Evolutionary conservation across 2,797 vertebrate genomes (phyloP), one percentile per base, ranked within the genome.

Genomic region (Notamacropus eugenii): DNA sequence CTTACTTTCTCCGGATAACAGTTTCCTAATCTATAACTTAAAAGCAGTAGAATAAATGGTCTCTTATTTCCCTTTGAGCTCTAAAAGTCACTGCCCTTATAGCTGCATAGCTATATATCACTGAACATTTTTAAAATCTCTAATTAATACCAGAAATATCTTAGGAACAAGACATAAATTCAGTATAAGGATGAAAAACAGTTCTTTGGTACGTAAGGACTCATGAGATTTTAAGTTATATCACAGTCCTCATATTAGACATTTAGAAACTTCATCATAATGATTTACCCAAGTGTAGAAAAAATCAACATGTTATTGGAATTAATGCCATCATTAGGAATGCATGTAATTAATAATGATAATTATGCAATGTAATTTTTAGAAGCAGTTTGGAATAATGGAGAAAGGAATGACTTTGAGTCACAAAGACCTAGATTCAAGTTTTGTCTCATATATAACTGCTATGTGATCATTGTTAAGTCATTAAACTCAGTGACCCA

Each of bases 191-290:
- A 95, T 92, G 94, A 97, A 97, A 97, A 96, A 74, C 94, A 92
- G 8, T 3, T 90, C 95, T 0, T 0, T 29, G 31, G 74, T 96
- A 98, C 54, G 94, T 67, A 92, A 90, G 46, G 9, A 94, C 92
- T 92, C 94, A 97, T 57, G 58, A 90, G 95, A 91, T 97, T 95
- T 93, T 95, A 96, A 98, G 94, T 94, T 92, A 50, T 0, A 6
- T 94, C 92, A 96, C n/a, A 96, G 24, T 50, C 93, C 58, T 57
- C 90, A 94, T 57, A 97, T 87, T 0, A 0, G 57, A 91, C 90
- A 97, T 97, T 98, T 58, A 95, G 62, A 95, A 94, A 92, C 90
- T 98, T 98, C 97, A 97, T 98, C 97, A 94, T 0, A 0, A 94
- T 97, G 95, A 97, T 95, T 97, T 97, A 91, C 50, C 95, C 52